Base-by-base conservation (phyloP, 1,140 invertebrate genomes). In the Ips typographus region DNA sequence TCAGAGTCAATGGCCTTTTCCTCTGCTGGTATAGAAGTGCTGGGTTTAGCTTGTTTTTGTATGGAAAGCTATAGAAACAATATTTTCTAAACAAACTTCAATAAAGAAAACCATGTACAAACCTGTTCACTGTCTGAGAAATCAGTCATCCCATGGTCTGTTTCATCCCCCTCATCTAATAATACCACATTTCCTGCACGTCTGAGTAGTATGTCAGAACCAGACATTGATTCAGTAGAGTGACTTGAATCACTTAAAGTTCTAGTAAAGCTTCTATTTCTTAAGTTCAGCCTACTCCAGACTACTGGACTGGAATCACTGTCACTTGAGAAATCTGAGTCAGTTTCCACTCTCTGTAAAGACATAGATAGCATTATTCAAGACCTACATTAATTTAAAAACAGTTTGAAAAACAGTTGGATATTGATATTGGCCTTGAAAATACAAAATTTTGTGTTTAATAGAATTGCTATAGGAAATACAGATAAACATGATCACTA, bases 1-100 rank as follows among this genome's bases (percentile, higher is more conserved):
- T 88, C 86, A 0, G 86, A 87, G 7, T 75, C 73, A n/a, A 70
- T 58, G 39, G 37, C 55, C 22, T 66, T 70, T 44, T 75, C 68
- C 39, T 72, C 61, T 41, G 43, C 2, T 64, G 42, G 8, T 63
- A 58, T 47, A 42, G 61, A 62, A 36, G 42, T 41, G 38, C 36
- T 64, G 52, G 6, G 57, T 40, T 55, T 37, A n/a, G 22, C 22
- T 22, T 22, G 22, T 22, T 22, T 22, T 22, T 22, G 22, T 22
- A 22, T 22, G 22, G 22, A 22, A 22, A 22, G 22, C 22, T 22
- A 22, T 22, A 22, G 22, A 22, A 22, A 22, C 22, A 22, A 22
- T 22, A 22, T 22, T 22, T 22, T 22, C 22, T 22, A 22, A 22
- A 22, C 22, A 22, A 22, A 22, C 22, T 22, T 22, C 22, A 22